These are phyloP conservation scores for Aphaenogaster rudis DNA, from an alignment of 1,140 invertebrate species.

Conservation along the genomic window DNA sequence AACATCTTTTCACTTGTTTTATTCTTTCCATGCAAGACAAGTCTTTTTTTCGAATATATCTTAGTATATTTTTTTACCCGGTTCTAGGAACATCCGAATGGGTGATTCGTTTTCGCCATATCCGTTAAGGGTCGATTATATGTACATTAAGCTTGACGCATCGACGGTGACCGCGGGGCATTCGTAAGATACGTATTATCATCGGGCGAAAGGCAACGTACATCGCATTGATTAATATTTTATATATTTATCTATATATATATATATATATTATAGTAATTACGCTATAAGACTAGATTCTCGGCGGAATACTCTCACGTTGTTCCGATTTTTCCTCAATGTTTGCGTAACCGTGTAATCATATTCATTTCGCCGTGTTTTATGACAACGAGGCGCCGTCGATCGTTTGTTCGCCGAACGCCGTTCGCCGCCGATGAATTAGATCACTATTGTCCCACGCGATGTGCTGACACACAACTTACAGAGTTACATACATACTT, in stretches of 20 bases:
- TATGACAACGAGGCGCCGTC: constrained; percentile 26
- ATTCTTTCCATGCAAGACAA: background rate
- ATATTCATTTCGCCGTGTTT: background rate
- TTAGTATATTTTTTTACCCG: constrained; percentile 1
- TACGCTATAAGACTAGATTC: constrained; percentile 82
- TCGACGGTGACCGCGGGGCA: constrained; percentile 45
- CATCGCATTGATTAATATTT: constrained; percentile 73
- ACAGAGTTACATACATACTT: constrained; percentile 77
- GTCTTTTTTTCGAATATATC: background rate
- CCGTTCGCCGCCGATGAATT: constrained; percentile 58
- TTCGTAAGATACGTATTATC: constrained; percentile 67
- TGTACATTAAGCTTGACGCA: constrained; percentile 56
- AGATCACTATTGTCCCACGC: constrained; percentile 69
- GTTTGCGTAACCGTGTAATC: constrained; percentile 9
- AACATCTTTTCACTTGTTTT: background rate
- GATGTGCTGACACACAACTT: constrained; percentile 78
- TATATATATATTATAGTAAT: constrained; percentile 42
- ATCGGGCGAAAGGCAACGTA: constrained; percentile 75
- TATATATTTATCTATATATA: constrained; percentile 71
- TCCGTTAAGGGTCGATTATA: constrained; percentile 31
- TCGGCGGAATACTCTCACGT: constrained; percentile 71
- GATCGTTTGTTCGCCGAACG: constrained; percentile 30
- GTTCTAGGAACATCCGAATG: constrained; percentile 5
- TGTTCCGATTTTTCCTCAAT: constrained; percentile 40
- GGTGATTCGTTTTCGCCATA: constrained; percentile 17